Evolutionary conservation across 2,888 invertebrate genomes (phyloP), one percentile per base, ranked within the genome.

Genomic region (Eurois occulta): DNA sequence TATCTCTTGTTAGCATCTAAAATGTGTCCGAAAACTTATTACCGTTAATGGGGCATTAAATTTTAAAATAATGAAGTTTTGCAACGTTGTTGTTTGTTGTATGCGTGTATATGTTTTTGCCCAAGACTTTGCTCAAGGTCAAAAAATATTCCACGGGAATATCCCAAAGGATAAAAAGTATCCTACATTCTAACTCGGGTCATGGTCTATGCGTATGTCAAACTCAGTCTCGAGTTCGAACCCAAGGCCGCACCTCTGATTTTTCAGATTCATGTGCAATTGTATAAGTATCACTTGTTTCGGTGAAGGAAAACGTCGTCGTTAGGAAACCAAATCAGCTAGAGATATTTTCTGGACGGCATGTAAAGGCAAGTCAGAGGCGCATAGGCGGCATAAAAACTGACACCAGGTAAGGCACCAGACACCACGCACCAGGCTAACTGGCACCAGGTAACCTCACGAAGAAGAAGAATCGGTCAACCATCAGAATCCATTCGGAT

Each of bases 31-130:
- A 46, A 72, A 81, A 78, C 69, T 69, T 78, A 75, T 84, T 72
- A 81, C 58, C 55, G 55, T 84, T 69, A 81, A 83, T 75, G 52
- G 70, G 66, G 24, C 69, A 84, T 75, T 62, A 72, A 68, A 60
- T 66, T 72, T 81, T 35, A 6, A 75, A 65, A 43, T 52, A 18
- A 67, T 76, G 11, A 73, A 32, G 18, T 62, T 67, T 69, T 32
- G 62, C 55, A 46, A 66, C 28, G 69, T 72, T 55, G 52, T 62
- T 87, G 76, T 83, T 74, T 71, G 48, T 6, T 32, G 13, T 66
- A 71, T 64, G 67, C 43, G 52, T 55, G 64, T 75, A 24, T 64
- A 35, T 13, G n/a, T 8, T 41, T 41, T 41, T n/a, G 65, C 2
- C n/a, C 7, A 13, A 3, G 41, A 18, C 38, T 64, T 68, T 13